Conservation (phyloP, 2,888 invertebrate species). For the Nephrotoma appendiculata region DNA sequence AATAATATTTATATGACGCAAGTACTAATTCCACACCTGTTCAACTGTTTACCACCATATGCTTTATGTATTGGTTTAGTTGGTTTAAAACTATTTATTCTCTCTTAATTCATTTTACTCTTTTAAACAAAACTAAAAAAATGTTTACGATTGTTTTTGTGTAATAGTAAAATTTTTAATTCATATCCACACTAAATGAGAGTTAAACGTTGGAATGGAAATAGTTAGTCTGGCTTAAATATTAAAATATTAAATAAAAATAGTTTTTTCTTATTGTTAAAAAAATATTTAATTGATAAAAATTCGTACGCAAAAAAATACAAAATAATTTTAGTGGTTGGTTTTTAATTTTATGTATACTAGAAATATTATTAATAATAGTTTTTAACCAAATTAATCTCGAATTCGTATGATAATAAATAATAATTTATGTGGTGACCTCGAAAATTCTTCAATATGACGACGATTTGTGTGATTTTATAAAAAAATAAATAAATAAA, state of each 20-base stretch:
- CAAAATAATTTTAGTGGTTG: not conserved
- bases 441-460: conserved; percentile 1
- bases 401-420: too few species aligned
- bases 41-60: not conserved
- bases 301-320: not conserved
- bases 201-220: not conserved
- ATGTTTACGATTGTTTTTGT: not conserved
- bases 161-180: not conserved
- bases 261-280: not conserved
- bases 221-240: not conserved
- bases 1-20: not conserved
- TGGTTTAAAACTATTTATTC: not conserved
- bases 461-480: not conserved
- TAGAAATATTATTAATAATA: not conserved
- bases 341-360: not conserved
- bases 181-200: not conserved
- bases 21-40: not conserved
- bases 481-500: not conserved
- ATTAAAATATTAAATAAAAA: not conserved
- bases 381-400: not conserved
- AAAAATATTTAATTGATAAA: not conserved
- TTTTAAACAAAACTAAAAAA: not conserved
- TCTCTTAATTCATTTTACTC: not conserved
- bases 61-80: not conserved
- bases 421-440: not conserved